Conservation (phyloP, 2,797 vertebrate genomes). For the Limosa lapponica region DNA sequence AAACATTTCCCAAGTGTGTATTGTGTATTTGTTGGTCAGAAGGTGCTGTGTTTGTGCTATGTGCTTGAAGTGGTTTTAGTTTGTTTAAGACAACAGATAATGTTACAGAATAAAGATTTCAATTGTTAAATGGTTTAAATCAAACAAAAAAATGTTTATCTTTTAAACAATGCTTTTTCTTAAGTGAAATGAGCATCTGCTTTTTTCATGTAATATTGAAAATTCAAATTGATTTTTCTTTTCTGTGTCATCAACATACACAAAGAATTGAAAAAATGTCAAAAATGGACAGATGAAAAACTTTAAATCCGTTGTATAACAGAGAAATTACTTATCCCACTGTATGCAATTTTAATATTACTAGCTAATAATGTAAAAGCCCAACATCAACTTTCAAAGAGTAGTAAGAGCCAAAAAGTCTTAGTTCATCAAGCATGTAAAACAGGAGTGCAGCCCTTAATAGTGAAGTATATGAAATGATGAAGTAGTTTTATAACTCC, state of each 20-base stretch:
- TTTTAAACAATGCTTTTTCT: not conserved
- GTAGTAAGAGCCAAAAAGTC: not conserved
- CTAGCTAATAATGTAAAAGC: not conserved
- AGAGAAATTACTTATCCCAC: not conserved
- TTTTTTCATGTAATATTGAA: not conserved
- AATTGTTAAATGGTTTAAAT: not conserved
- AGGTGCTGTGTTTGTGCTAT: not conserved
- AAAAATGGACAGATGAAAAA: not conserved
- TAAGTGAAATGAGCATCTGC: rapidly evolving
- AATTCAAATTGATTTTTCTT: not conserved
- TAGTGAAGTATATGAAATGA: not conserved
- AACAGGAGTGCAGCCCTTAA: not conserved
- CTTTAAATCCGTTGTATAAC: not conserved
- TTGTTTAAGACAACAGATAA: not conserved
- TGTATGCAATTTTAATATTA: not conserved
- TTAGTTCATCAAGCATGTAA: not conserved
- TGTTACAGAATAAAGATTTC: not conserved
- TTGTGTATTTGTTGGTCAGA: not conserved
- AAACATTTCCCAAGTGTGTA: not conserved
- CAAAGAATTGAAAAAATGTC: not conserved
- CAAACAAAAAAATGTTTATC: not conserved
- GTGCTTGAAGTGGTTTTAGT: not conserved
- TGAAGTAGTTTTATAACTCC: not conserved
- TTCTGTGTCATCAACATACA: not conserved
- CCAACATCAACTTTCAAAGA: not conserved